Evolutionary conservation across 2,888 invertebrate genomes (phyloP).

Genomic region (Machimus atricapillus): DNA sequence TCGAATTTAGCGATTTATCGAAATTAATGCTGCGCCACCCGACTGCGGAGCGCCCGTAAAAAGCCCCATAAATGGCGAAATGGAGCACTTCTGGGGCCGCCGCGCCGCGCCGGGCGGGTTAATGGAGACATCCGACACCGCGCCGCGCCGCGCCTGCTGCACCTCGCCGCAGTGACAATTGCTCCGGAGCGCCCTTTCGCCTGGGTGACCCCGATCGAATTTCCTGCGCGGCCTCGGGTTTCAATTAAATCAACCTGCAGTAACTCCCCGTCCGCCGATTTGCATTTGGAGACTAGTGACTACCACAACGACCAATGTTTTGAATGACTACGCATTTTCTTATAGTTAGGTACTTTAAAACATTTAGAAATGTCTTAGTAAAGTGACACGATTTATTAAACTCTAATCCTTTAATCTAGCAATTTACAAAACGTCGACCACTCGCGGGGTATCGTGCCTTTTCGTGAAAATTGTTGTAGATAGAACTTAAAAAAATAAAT

Average conservation of each 20-base stretch:
- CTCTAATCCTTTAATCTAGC: too few relatives aligned
- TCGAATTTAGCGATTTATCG: neutral
- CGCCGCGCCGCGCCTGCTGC: neutral
- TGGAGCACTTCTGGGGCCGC: neutral
- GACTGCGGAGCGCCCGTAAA: neutral
- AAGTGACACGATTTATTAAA: too few relatives aligned
- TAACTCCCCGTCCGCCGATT: neutral
- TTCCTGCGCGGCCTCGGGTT: neutral
- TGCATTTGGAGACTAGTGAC: neutral
- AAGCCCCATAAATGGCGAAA: neutral
- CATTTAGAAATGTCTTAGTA: too few relatives aligned
- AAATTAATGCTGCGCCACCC: neutral
- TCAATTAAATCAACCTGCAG: conserved; percentile 5
- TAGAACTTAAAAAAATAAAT: too few relatives aligned
- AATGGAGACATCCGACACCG: neutral
- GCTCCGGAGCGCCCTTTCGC: neutral
- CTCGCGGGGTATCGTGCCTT: too few relatives aligned
- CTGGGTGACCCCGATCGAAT: neutral
- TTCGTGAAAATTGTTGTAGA: too few relatives aligned
- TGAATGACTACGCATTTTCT: too few relatives aligned
- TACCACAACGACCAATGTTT: neutral
- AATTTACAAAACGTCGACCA: too few relatives aligned
- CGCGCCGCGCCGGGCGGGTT: neutral
- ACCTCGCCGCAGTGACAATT: neutral
- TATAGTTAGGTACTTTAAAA: too few relatives aligned